phyloP scores from a whole-genome alignment of 2,797 vertebrate species.

The Fistularia commersonii region DNA sequence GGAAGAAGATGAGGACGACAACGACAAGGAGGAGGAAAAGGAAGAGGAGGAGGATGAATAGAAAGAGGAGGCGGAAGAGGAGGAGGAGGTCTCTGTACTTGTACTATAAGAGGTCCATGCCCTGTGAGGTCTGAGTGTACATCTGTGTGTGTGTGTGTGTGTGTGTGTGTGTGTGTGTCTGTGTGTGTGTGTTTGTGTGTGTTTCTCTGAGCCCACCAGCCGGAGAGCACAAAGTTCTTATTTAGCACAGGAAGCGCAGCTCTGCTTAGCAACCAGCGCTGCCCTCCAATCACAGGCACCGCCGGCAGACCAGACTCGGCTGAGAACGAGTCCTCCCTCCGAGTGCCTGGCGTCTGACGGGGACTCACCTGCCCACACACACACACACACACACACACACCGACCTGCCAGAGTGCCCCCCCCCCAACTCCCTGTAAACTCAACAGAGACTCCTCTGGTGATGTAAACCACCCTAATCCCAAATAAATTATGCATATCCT shows the following conservation, averaged over 20 bases:
- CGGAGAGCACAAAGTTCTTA: conserved; percentile 79
- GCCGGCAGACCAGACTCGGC: conserved; percentile 62
- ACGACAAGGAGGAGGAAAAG: conserved; percentile 22
- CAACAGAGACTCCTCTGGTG: conserved; percentile 52
- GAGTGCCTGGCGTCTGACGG: conserved; percentile 52
- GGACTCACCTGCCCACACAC: conserved; percentile 49
- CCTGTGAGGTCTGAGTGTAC: conserved; percentile 33
- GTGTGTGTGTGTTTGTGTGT: conserved; percentile 56
- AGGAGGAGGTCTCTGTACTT: conserved; percentile 50
- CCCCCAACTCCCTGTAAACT: conserved; percentile 40
- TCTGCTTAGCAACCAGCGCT: conserved; percentile 81
- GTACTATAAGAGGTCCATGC: conserved; percentile 46
- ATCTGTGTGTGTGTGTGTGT: conserved; percentile 2
- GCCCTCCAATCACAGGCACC: conserved; percentile 76
- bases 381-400: conserved; percentile 24
- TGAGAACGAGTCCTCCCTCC: conserved; percentile 58
- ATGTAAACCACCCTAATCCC: conserved; percentile 69
- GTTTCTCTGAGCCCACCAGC: conserved; percentile 74
- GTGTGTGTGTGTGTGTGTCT: conserved; percentile 17
- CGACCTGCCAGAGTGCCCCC: conserved; percentile 7
- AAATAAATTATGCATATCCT: conserved; percentile 72
- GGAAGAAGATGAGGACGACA: conserved; percentile 22
- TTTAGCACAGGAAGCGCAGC: conserved; percentile 82
- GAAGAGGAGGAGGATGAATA: conserved; percentile 25
- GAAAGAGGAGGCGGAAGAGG: conserved; percentile 34